A percentile compares a stretch with the other conserved stretches of the same genome.
Conservation (phyloP, 2,113 vertebrate species). For the Hylia prasina region DNA sequence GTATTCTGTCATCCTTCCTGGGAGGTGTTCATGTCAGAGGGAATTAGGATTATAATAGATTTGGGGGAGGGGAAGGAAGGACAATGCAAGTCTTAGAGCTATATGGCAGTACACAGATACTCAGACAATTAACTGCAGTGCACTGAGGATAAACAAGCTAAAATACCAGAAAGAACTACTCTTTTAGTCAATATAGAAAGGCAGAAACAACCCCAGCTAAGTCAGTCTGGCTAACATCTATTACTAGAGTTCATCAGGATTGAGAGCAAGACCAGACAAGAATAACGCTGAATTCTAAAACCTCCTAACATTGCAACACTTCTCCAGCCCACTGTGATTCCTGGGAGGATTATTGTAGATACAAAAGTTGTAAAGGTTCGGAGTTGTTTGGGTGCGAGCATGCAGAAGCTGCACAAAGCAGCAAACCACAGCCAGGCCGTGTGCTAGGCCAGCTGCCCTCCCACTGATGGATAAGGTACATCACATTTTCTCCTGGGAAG, state of each 20-base stretch:
- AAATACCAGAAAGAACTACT: background rate
- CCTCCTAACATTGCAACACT: background rate
- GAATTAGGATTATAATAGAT: slow-evolving; percentile 32
- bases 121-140: background rate
- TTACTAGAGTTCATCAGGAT: background rate
- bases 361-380: background rate
- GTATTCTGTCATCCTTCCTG: background rate
- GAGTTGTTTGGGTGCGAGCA: background rate
- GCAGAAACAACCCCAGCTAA: background rate
- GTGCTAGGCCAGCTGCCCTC: background rate
- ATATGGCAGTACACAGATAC: background rate
- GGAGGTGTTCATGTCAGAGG: background rate
- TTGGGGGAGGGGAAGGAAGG: background rate
- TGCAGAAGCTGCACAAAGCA: background rate
- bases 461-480: background rate
- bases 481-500: background rate
- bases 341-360: background rate
- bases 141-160: background rate
- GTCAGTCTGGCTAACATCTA: background rate
- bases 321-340: background rate
- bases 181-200: background rate
- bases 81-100: background rate
- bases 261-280: background rate
- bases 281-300: background rate
- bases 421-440: background rate